These are phyloP conservation scores for Osmerus mordax DNA, from an alignment of 2,113 vertebrate species.

Conservation along the genomic window DNA sequence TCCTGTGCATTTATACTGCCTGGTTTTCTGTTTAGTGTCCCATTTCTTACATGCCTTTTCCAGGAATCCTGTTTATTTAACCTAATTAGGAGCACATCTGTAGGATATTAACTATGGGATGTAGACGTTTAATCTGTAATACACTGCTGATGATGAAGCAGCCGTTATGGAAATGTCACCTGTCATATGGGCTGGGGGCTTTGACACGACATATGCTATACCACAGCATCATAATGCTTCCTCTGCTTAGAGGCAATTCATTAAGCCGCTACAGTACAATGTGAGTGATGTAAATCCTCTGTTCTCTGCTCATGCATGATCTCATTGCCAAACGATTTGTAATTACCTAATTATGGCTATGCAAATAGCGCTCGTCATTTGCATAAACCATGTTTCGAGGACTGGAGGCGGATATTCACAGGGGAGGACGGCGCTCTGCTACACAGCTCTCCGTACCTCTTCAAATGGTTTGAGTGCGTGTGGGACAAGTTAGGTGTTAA, in stretches of 20 bases:
- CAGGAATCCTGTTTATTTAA: background rate
- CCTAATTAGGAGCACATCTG: background rate
- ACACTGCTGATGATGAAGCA: conserved; percentile 35
- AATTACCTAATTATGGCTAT: conserved; percentile 89
- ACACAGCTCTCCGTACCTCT: background rate
- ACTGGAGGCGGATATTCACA: conserved; percentile 51
- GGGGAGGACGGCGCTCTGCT: conserved; percentile 33
- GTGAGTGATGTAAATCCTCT: conserved; percentile 67
- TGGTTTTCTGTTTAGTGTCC: background rate
- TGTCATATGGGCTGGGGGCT: conserved; percentile 51
- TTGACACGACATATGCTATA: conserved; percentile 60
- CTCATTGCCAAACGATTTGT: conserved; percentile 86
- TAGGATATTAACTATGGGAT: background rate
- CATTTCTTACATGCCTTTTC: background rate
- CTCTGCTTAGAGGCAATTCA: conserved; percentile 52
- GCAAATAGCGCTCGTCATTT: conserved; percentile 82
- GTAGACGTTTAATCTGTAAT: background rate
- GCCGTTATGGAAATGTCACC: conserved; percentile 61
- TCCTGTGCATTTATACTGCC: background rate
- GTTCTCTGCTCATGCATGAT: conserved; percentile 77
- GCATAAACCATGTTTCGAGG: conserved; percentile 59
- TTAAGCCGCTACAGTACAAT: conserved; percentile 69
- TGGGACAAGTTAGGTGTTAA: too few species aligned
- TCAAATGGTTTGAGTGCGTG: too few species aligned
- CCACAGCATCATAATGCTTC: conserved; percentile 36